A percentile compares a stretch with the other conserved stretches of the same genome.
These are phyloP conservation scores for Tipula unca DNA, from an alignment of 2,888 invertebrate genomes.

Conservation along the genomic window DNA sequence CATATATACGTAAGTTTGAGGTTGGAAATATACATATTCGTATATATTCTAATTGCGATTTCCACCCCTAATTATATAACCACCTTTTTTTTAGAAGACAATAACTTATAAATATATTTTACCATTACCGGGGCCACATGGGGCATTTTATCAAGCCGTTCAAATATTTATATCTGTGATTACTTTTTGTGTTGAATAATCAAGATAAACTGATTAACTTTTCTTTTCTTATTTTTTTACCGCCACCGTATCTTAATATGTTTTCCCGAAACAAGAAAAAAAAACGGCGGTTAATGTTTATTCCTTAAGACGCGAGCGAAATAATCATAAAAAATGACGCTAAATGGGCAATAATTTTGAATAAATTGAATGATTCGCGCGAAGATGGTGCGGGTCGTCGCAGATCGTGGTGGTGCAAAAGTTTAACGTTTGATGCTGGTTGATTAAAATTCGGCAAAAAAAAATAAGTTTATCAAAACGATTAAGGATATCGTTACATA, in stretches of 20 bases:
- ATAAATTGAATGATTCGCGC: neutral
- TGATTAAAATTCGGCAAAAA: neutral
- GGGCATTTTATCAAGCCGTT: constrained; percentile 14
- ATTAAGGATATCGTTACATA: neutral
- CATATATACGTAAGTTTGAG: no score
- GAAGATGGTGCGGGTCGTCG: neutral
- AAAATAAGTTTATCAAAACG: neutral
- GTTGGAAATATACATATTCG: neutral
- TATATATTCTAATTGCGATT: neutral
- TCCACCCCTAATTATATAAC: neutral
- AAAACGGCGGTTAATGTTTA: neutral
- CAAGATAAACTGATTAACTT: constrained; percentile 8
- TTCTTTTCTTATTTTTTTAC: neutral
- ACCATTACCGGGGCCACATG: neutral
- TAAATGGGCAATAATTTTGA: constrained; percentile 2
- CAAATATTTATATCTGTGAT: neutral
- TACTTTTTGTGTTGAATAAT: neutral
- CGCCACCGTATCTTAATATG: neutral
- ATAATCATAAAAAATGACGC: constrained; percentile 3
- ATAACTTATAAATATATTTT: neutral
- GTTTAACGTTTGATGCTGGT: neutral
- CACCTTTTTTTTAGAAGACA: neutral
- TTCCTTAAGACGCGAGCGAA: neutral
- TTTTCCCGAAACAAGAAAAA: neutral
- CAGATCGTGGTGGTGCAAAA: neutral